Base-by-base conservation (phyloP, 1,140 invertebrate genomes). In the Ceratina japonica region DNA sequence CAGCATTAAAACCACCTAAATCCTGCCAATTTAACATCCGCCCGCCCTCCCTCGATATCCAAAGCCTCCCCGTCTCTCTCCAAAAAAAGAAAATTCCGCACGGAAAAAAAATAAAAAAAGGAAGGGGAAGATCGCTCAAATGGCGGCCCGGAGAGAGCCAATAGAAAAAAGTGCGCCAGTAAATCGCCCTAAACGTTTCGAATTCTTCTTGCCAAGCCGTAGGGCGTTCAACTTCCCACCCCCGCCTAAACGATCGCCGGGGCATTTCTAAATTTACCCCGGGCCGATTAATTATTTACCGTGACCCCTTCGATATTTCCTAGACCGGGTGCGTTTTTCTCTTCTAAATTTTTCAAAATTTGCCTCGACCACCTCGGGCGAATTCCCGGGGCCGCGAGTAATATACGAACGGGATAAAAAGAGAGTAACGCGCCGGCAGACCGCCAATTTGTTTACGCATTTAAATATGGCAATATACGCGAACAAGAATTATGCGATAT, bases 221-320 rank as follows among this genome's bases (percentile, higher is more conserved):
- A 20, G 24, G 16, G 7, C 31, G 31, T 69, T 56, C 56, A 18
- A 70, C 22, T 52, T 52, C 49, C 27, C 65, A n/a, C 16, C 12
- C 22, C 16, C 0, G 22, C 27, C 1, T 18, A 7, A n/a, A 27
- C 22, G 66, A 56, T 56, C 18, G 18, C 2, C 8, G 12, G 52
- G 12, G 52, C 24, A 44, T n/a, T 56, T 54, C 24, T 7, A 70
- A 56, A 70, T 20, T 31, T 70, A 58, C 16, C 18, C 18, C 12
- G 18, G 5, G 5, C 0, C 18, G 18, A 56, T 70, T 54, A 69
- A 69, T 69, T 70, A 70, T 70, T 70, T 70, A 7, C 54, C 8
- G 22, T 61, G 22, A 12, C 22, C 59, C 10, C 37, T 7, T 7
- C 37, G 37, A 44, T 44, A 44, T 44, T 44, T 44, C 37, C 37